Conservation (phyloP, 2,888 invertebrate species). For the Scaptomyza tumidula region DNA sequence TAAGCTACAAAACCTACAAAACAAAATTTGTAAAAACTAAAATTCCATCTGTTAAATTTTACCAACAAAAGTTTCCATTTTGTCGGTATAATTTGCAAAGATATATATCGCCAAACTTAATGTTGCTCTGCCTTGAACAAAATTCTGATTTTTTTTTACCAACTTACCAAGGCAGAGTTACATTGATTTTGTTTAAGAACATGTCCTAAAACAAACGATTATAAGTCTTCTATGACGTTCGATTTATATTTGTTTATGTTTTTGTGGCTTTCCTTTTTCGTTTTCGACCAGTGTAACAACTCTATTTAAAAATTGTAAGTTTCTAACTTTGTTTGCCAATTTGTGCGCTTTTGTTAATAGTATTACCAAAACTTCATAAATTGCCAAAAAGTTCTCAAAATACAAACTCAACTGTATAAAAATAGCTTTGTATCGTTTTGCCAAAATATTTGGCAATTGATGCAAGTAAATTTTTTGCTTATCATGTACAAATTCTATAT, state of each 20-base stretch:
- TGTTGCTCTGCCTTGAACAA: constrained; percentile 23
- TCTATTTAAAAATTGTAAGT: constrained; percentile 3
- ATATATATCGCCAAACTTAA: constrained; percentile 26
- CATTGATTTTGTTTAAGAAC: constrained; percentile 29
- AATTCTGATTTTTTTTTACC: constrained; percentile 13
- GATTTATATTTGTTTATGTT: constrained; percentile 45
- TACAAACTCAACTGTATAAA: constrained; percentile 40
- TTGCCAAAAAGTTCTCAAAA: constrained; percentile 28
- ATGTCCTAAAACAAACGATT: constrained; percentile 38
- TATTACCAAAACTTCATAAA: constrained; percentile 47
- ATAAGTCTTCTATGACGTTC: constrained; percentile 12
- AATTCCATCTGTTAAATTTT: constrained; percentile 35
- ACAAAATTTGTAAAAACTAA: constrained; percentile 20
- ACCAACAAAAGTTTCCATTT: constrained; percentile 26
- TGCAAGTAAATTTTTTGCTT: constrained; percentile 59
- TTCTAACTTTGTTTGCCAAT: constrained; percentile 38
- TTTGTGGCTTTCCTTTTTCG: constrained; percentile 51
- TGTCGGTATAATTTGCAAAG: constrained; percentile 38
- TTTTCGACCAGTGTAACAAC: constrained; percentile 65
- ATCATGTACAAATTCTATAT: constrained; percentile 69
- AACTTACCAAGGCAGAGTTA: constrained; percentile 28
- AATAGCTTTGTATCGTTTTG: constrained; percentile 55
- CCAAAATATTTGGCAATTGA: constrained; percentile 59
- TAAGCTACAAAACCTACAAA: constrained; percentile 23
- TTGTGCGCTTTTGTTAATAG: constrained; percentile 52